Evolutionary conservation across 2,888 invertebrate species (phyloP).

Genomic region (Hanleya hanleyi): DNA sequence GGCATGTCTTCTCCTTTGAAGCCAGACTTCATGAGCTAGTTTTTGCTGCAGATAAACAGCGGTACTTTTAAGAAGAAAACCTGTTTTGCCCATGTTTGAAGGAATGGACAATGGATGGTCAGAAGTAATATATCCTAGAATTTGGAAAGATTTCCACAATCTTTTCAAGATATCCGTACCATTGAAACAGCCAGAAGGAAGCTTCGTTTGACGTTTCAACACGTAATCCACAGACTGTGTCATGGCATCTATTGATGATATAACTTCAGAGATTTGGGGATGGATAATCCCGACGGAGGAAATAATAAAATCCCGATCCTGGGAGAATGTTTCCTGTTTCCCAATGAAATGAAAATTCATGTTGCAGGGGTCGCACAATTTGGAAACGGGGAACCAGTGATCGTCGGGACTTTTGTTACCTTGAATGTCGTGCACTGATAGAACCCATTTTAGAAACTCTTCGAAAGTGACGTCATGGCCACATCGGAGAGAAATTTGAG

Average conservation of each 20-base stretch:
- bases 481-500: constrained; percentile 1
- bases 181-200: too few relatives aligned
- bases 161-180: constrained; percentile 5
- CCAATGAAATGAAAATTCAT: constrained; percentile 32
- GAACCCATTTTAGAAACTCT: constrained; percentile 22
- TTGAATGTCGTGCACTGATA: not conserved
- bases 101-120: constrained; percentile 11
- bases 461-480: constrained; percentile 19
- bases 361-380: constrained; percentile 30
- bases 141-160: constrained; percentile 27
- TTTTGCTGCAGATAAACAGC: not conserved
- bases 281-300: not conserved
- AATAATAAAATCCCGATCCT: constrained; percentile 13
- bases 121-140: constrained; percentile 23
- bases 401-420: not conserved
- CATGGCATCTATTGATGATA: not conserved
- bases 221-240: not conserved
- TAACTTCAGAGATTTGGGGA: too few relatives aligned
- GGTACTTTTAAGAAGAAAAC: not conserved
- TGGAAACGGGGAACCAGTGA: constrained; percentile 34
- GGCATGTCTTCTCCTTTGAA: constrained; percentile 3
- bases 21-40: not conserved
- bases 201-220: too few relatives aligned
- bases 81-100: not conserved
- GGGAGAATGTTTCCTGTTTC: constrained; percentile 31